Evolutionary conservation across 92 coral and sea anemone genomes (phyloP).

Genomic region (Zoanthus gigantus): DNA sequence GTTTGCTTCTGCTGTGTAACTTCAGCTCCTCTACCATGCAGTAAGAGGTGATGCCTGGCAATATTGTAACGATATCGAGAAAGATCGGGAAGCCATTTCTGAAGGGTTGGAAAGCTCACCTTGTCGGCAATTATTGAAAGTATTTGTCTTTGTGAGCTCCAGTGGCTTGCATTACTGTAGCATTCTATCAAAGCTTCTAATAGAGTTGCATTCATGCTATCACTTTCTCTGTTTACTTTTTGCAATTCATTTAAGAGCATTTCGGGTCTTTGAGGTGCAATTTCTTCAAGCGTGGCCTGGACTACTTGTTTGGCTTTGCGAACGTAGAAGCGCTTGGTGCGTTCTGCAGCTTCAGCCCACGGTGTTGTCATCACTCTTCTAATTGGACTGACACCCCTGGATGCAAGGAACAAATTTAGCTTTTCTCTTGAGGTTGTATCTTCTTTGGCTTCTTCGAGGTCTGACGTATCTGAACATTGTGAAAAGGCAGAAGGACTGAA

Average conservation of each 20-base stretch:
- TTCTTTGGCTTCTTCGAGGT: no score
- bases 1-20: slow-evolving; percentile 17
- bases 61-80: slow-evolving; percentile 60
- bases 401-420: slow-evolving; percentile 51
- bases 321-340: slow-evolving; percentile 54
- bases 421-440: background rate
- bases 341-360: slow-evolving; percentile 59
- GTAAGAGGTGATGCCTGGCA: slow-evolving; percentile 55
- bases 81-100: slow-evolving; percentile 50
- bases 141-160: slow-evolving; percentile 50
- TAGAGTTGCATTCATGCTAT: slow-evolving; percentile 14
- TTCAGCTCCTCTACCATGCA: slow-evolving; percentile 56
- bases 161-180: slow-evolving; percentile 55
- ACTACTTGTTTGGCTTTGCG: slow-evolving; percentile 61
- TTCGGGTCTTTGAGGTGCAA: slow-evolving; percentile 51
- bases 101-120: slow-evolving; percentile 25
- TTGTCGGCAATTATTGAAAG: slow-evolving; percentile 59
- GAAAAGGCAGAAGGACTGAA: no score
- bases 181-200: slow-evolving; percentile 53
- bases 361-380: slow-evolving; percentile 33
- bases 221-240: slow-evolving; percentile 24
- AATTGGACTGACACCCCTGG: slow-evolving; percentile 64
- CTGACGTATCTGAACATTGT: no score
- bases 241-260: slow-evolving; percentile 39
- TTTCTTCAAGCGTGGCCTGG: slow-evolving; percentile 51